A percentile compares a stretch with the other conserved stretches of the same genome.
phyloP scores from a whole-genome alignment of 2,888 invertebrate genomes.

The Lycia hirtaria region DNA sequence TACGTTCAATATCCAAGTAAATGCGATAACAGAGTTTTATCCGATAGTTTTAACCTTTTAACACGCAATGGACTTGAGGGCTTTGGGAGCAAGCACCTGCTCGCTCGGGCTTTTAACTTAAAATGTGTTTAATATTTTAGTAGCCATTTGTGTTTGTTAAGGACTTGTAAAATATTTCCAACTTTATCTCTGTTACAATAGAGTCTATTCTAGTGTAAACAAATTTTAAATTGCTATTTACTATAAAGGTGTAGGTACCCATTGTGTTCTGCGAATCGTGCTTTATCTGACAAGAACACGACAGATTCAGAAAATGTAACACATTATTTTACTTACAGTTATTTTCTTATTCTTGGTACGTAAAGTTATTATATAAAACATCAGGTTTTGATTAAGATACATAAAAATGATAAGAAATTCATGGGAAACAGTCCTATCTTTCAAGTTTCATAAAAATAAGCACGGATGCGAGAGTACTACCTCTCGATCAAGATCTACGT shows the following conservation, averaged over 20 bases:
- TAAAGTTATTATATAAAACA: conserved; percentile 7
- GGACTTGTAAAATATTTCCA: conserved; percentile 10
- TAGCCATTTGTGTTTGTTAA: conserved; percentile 25
- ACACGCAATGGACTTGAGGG: conserved; percentile 45
- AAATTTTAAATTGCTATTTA: conserved; percentile 11
- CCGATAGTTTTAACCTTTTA: conserved; percentile 42
- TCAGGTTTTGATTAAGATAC: conserved; percentile 27
- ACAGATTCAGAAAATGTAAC: conserved; percentile 12
- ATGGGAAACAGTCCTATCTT: conserved; percentile 14
- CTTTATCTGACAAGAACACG: conserved; percentile 12
- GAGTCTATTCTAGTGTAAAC: conserved; percentile 2
- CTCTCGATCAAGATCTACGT: conserved; percentile 37
- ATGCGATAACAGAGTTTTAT: conserved; percentile 43
- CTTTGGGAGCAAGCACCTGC: conserved; percentile 37
- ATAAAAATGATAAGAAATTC: conserved; percentile 22
- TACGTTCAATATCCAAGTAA: conserved; percentile 43
- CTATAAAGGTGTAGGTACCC: neutral
- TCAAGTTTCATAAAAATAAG: conserved; percentile 30
- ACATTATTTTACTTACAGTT: neutral
- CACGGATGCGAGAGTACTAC: conserved; percentile 20
- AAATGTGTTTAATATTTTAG: conserved; percentile 39
- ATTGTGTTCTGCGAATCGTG: conserved; percentile 17
- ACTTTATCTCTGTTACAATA: conserved; percentile 13
- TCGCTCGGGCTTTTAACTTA: conserved; percentile 38
- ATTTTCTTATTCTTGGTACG: conserved; percentile 17